Evolutionary conservation across 23 tunicate genomes (phyloP), one percentile per base, ranked within the genome.

Genomic region (Halocynthia roretzi): DNA sequence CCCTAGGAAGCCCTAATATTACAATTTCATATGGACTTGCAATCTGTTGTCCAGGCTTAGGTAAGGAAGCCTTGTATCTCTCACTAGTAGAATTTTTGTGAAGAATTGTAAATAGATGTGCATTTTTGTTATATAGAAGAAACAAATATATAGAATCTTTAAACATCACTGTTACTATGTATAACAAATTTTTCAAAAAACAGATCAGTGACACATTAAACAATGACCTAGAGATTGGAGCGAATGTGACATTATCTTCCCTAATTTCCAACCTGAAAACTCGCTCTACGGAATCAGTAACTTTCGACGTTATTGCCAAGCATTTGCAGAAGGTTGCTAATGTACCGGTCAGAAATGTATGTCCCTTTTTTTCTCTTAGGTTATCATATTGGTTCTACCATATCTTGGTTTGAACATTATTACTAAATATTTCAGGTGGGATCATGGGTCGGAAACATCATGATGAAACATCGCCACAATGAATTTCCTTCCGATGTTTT

Each of bases 401-500:
- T 60, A 1, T 60, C 64, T 18, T 4, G 4, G 18, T 60, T 15
- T 60, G 18, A 15, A 15, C 64, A 60, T 60, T 15, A 1, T 1
- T 60, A 60, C 17, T 17, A n/a, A 60, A 60, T 60, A 60, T 60
- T n/a, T 14, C 54, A 91, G 97, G 82, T 64, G 64, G 98, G 71
- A 12, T 92, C 98, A 8, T 92, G 98, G 98, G 84, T 85, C 52
- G 98, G 98, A 7, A 92, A 92, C 65, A 49, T 92, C 57, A 82
- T 83, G 85, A 15, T 86, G 53, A 92, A 86, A 67, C 60, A 74
- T 49, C 54, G 6, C 6, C 91, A 92, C 84, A 61, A 55, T 6
- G 92, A 92, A 31, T 92, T 92, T 75, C 98, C 98, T 40, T 92
- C 98, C 19, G 98, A 92, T 72, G 78, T 86, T 12, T 82, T 80